phyloP scores from a whole-genome alignment of 2,113 vertebrate species.

The Galbula dea region DNA sequence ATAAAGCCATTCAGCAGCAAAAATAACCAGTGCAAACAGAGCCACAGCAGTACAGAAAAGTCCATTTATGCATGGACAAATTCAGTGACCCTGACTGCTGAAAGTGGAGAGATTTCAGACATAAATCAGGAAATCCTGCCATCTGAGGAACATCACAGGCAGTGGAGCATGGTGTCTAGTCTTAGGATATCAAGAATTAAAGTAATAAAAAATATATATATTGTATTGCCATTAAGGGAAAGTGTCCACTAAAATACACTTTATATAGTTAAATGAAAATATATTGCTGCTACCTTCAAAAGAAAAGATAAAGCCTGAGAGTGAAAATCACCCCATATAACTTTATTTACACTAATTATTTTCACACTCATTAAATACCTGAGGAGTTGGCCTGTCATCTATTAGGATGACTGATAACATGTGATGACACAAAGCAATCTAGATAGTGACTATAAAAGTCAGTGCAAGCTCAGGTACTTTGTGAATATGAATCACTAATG shows the following conservation, averaged over 20 bases:
- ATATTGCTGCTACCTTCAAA: neutral
- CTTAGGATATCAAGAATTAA: neutral
- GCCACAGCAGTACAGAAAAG: neutral
- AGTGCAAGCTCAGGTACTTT: neutral
- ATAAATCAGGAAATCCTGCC: neutral
- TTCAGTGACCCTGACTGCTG: neutral
- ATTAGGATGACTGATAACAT: neutral
- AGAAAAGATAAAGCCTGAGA: neutral
- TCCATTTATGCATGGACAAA: neutral
- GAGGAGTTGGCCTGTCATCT: neutral
- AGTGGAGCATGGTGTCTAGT: neutral
- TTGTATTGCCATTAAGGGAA: neutral
- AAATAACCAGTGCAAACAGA: neutral
- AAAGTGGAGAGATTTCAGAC: neutral
- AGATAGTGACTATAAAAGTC: neutral
- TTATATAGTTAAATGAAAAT: neutral
- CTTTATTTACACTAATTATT: slow-evolving; percentile 30
- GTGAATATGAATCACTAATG: neutral
- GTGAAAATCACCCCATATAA: neutral
- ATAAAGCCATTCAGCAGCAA: neutral
- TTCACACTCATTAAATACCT: neutral
- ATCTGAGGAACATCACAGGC: neutral
- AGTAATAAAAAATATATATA: neutral
- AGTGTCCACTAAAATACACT: neutral
- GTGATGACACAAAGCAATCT: neutral